Conservation (phyloP, 2,888 invertebrate genomes). For the Candidula unifasciata region DNA sequence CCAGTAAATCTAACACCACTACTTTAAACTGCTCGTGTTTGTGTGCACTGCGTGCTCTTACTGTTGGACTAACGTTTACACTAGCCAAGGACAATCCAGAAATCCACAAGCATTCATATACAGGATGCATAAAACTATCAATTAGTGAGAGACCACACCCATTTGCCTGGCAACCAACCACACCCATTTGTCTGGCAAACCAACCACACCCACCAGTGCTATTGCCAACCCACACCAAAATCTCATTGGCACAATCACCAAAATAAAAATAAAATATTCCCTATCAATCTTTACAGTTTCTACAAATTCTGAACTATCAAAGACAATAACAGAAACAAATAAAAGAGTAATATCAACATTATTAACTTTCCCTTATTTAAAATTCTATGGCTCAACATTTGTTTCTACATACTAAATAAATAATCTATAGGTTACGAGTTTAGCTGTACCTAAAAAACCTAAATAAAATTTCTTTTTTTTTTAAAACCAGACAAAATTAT, state of each 20-base stretch:
- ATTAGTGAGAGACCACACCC: slow-evolving; percentile 36
- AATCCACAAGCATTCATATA: slow-evolving; percentile 22
- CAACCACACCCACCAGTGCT: slow-evolving; percentile 34
- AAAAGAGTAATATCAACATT: no score
- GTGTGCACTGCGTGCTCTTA: neutral
- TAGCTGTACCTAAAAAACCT: slow-evolving; percentile 19
- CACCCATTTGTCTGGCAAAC: neutral
- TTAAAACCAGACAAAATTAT: slow-evolving; percentile 26
- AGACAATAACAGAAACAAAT: no score
- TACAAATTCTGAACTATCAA: no score
- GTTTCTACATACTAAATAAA: no score
- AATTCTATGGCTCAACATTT: no score
- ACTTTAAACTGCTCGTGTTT: neutral
- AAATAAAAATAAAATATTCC: neutral
- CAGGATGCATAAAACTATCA: slow-evolving; percentile 27
- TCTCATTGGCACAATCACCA: slow-evolving; percentile 1
- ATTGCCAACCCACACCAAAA: slow-evolving; percentile 38
- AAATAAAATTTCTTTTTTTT: no score
- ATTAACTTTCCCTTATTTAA: no score
- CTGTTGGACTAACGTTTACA: neutral
- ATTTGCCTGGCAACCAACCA: slow-evolving; percentile 4
- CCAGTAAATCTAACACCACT: neutral
- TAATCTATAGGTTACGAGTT: no score
- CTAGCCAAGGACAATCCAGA: slow-evolving; percentile 14
- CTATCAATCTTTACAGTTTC: no score